Conservation (phyloP, 2,888 invertebrate species). For the Amblyteles armatorius region DNA sequence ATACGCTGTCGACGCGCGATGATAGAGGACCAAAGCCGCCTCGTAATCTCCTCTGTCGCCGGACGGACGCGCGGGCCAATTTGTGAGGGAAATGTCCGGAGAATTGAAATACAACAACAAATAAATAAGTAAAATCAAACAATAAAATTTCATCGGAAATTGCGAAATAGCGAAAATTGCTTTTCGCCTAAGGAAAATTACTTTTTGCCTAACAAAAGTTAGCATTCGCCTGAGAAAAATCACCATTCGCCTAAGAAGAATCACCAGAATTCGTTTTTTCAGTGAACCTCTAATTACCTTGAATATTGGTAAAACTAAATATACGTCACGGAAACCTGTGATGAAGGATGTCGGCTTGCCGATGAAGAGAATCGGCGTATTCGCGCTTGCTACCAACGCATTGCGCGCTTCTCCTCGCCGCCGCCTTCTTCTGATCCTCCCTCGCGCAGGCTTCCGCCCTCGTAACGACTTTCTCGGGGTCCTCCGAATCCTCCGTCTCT, state of each 20-base stretch:
- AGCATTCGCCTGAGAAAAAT: neutral
- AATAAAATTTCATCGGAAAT: too few relatives aligned
- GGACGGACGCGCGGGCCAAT: too few relatives aligned
- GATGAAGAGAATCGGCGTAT: conserved; percentile 77
- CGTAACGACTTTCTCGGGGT: conserved; percentile 70
- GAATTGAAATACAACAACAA: too few relatives aligned
- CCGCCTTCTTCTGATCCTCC: conserved; percentile 56
- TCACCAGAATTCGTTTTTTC: neutral
- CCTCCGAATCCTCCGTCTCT: conserved; percentile 66
- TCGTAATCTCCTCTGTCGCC: conserved; percentile 79
- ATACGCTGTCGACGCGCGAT: conserved; percentile 77
- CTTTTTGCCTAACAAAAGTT: too few relatives aligned
- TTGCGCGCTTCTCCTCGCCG: conserved; percentile 41
- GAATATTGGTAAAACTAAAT: neutral
- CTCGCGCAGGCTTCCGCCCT: conserved; percentile 73
- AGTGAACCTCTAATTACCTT: neutral
- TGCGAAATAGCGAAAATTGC: too few relatives aligned
- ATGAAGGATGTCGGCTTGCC: conserved; percentile 77
- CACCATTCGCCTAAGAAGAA: neutral
- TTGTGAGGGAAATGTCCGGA: too few relatives aligned
- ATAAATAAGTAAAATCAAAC: too few relatives aligned
- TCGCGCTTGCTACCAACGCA: conserved; percentile 67
- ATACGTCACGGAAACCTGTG: conserved; percentile 66
- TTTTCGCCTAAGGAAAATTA: too few relatives aligned
- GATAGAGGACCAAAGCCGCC: conserved; percentile 79